Percentiles rank a stretch among this genome's conserved stretches.
phyloP scores from a whole-genome alignment of 2,113 vertebrate genomes.

The Capricornis sumatraensis region DNA sequence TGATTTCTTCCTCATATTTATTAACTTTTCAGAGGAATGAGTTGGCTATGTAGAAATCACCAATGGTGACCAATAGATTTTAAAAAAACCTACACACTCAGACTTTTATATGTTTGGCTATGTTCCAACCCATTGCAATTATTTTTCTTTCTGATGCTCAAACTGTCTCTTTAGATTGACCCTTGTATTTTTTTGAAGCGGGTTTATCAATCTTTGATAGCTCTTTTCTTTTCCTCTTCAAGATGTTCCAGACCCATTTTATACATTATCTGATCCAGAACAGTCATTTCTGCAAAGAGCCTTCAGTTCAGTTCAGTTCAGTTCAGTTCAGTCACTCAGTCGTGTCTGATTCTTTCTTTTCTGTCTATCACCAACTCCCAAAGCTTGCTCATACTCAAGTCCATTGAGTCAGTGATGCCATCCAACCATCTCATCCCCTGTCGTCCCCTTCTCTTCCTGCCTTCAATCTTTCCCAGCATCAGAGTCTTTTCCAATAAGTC shows the following conservation, averaged over 20 bases:
- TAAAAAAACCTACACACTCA: neutral
- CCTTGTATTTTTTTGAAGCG: neutral
- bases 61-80: neutral
- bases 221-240: neutral
- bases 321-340: neutral
- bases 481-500: neutral
- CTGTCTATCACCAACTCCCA: neutral
- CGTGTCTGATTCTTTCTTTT: neutral
- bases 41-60: neutral
- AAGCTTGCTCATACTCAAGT: neutral
- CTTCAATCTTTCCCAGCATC: neutral
- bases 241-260: neutral
- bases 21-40: neutral
- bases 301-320: neutral
- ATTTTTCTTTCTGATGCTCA: neutral
- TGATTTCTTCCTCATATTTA: neutral
- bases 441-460: rapidly evolving
- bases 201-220: neutral
- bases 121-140: neutral
- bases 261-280: neutral
- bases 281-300: neutral
- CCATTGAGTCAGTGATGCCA: neutral
- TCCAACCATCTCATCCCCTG: neutral
- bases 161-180: neutral
- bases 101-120: neutral